Evolutionary conservation across 2,113 vertebrate species (phyloP), one percentile per base, ranked within the genome.

Genomic region (Anolis sagrei): DNA sequence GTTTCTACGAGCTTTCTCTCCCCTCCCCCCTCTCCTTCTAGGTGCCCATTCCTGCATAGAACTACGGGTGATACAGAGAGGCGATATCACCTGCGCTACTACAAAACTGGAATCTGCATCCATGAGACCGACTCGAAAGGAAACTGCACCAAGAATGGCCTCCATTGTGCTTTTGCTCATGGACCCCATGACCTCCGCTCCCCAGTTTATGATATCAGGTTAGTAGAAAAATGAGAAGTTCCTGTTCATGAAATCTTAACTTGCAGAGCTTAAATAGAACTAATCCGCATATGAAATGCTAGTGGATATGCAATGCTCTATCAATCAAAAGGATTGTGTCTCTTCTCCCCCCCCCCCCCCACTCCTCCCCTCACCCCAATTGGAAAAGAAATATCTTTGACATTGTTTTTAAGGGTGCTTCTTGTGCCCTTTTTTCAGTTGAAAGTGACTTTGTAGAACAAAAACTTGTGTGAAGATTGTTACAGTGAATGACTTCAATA

Each of bases 71-170:
- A 99, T 95, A 99, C 98, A 0, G 98, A 99, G 92, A 97, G 98
- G 79, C 95, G 98, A 77, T 99, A 99, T 93, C 98, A 99, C 91
- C 95, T 99, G 76, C 97, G 98, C 82, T 99, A 99, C 92, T 99
- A 99, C 91, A 99, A 99, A 89, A 99, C 98, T 8, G 98, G 98
- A 88, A 99, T 98, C 82, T 99, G 98, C 91, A 99, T 99, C 92
- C 98, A 99, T 19, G 98, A 99, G 95, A 99, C 98, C 0, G 98
- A 99, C 93, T 96, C 97, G 1, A 99, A 99, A 94, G 98, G 98
- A 89, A 98, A 99, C 96, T 99, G 98, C 95, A 98, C 98, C 19
- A 99, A 99, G 92, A 99, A 99, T 0, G 98, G 98, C 83, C 97
- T 98, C 54, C 98, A 99, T 95, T 99, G 98, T 16, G 98, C 98